Evolutionary conservation across 2,113 vertebrate genomes (phyloP).

Genomic region (Zosterops pallidus): DNA sequence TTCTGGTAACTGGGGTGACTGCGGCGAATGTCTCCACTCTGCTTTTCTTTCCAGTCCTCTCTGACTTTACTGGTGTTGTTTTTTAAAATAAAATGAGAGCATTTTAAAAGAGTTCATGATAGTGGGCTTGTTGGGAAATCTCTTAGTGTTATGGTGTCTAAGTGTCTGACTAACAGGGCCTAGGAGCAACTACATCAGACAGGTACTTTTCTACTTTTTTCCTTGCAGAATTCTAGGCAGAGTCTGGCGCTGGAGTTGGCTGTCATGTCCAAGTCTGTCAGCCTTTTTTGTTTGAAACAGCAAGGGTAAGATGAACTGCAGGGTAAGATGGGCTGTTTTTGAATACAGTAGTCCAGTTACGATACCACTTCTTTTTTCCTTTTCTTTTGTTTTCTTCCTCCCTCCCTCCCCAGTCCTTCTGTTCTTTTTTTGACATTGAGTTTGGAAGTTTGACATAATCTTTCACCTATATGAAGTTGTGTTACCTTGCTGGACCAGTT

Average conservation of each 20-base stretch:
- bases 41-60: conserved; percentile 65
- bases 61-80: conserved; percentile 62
- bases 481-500: conserved; percentile 56
- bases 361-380: conserved; percentile 48
- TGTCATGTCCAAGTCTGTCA: conserved; percentile 82
- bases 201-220: conserved; percentile 79
- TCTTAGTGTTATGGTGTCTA: conserved; percentile 71
- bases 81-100: conserved; percentile 41
- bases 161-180: conserved; percentile 78
- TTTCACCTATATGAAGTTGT: conserved; percentile 54
- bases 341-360: conserved; percentile 46
- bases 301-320: conserved; percentile 79
- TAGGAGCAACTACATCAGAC: conserved; percentile 76
- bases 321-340: conserved; percentile 77
- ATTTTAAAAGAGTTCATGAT: conserved; percentile 61
- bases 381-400: neutral
- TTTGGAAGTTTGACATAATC: conserved; percentile 38
- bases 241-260: conserved; percentile 83
- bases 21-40: conserved; percentile 64
- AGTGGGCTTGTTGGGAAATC: conserved; percentile 62
- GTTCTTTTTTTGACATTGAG: neutral
- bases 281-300: conserved; percentile 74
- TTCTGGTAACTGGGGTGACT: conserved; percentile 76
- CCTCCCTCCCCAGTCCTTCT: neutral
- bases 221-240: conserved; percentile 79